Base-by-base conservation (phyloP, 2,797 vertebrate genomes). In the Odontamblyopus rebecca region DNA sequence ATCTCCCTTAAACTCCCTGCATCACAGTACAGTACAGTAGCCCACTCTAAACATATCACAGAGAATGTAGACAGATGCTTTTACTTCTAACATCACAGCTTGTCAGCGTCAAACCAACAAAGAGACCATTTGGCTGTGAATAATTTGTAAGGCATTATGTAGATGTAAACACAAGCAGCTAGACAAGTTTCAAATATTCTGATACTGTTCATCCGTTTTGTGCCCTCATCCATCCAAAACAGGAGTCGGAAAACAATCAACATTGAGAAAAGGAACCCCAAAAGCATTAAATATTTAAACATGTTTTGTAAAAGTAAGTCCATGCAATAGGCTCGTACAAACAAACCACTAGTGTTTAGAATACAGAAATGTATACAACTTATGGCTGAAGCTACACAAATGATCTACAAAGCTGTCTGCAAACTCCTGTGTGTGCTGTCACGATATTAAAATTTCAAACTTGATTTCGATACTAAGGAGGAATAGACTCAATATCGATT, bases 61-160 rank as follows among this genome's bases (percentile, higher is more conserved):
- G 70, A 78, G 19, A 67, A 77, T 76, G 76, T 69, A 56, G 56
- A 65, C 27, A 53, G 26, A 70, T 19, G 51, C 68, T 73, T 48
- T 75, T 76, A 63, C 51, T 72, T 79, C 54, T 71, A 2, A 38
- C 11, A 68, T 66, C 67, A 67, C 61, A 69, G 69, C 64, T 70
- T 71, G 72, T 73, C 73, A 73, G 62, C 70, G 68, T 72, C 15
- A 19, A 60, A 61, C 70, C 63, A 79, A 73, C 51, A 70, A 77
- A 44, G 26, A 61, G 70, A 70, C 71, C 80, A 75, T 73, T 79
- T 79, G 61, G 73, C 75, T 59, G 77, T 85, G 70, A 88, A 91
- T 85, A 74, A 85, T 86, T 80, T 76, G 83, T 68, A 66, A 50
- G 44, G 41, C 30, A 70, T 9, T 68, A 60, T 30, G 59, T 69